Percentiles rank a stretch among this genome's conserved stretches.
Evolutionary conservation across 2,888 invertebrate genomes (phyloP).

Genomic region (Chrysolina americana): DNA sequence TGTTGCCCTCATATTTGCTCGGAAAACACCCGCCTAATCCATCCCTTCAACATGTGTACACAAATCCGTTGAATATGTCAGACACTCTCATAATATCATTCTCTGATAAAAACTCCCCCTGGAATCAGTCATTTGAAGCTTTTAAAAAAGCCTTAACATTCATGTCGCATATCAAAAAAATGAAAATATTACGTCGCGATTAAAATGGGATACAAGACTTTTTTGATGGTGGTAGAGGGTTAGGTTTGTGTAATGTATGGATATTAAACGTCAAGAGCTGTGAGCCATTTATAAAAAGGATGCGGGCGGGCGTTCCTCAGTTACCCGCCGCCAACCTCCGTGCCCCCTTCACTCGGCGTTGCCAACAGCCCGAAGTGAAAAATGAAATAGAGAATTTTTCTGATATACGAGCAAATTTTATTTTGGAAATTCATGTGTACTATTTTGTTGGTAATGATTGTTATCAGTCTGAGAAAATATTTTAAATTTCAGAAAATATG

Average conservation of each 20-base stretch:
- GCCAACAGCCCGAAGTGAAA: conserved; percentile 12
- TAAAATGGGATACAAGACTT: conserved; percentile 52
- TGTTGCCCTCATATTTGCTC: background rate
- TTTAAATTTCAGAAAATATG: too few relatives aligned
- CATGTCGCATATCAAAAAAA: conserved; percentile 48
- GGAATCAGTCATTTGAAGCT: conserved; percentile 42
- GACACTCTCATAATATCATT: conserved; percentile 14
- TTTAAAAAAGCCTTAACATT: conserved; percentile 44
- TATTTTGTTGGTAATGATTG: too few relatives aligned
- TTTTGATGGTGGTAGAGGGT: conserved; percentile 49
- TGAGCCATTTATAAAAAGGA: conserved; percentile 66
- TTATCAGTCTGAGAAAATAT: too few relatives aligned
- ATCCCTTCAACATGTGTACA: background rate
- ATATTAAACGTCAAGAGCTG: conserved; percentile 67
- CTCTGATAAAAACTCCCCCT: conserved; percentile 38
- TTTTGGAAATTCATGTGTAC: background rate
- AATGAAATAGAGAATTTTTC: background rate
- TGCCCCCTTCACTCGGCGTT: conserved; percentile 29
- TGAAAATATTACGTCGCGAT: conserved; percentile 51
- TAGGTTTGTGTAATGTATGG: conserved; percentile 65
- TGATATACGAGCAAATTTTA: background rate
- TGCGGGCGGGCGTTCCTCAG: conserved; percentile 57
- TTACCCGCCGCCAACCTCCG: conserved; percentile 27
- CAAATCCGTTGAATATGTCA: conserved; percentile 10
- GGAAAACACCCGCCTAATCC: background rate